phyloP scores from a whole-genome alignment of 1,140 invertebrate species.

The Hirudo medicinalis region DNA sequence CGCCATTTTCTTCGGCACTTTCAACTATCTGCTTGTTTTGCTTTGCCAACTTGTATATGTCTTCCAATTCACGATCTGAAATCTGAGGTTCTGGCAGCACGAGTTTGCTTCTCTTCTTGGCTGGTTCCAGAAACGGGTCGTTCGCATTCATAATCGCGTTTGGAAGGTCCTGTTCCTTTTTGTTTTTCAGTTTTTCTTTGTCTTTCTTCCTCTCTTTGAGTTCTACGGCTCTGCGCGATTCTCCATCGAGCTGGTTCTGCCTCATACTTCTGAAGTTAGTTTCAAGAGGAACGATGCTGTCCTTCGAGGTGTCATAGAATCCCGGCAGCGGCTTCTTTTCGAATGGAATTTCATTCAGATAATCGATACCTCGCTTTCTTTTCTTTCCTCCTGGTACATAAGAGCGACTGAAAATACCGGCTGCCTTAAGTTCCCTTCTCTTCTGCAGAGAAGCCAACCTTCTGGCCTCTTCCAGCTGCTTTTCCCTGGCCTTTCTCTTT shows the following conservation, averaged over 20 bases:
- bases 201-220: conserved; percentile 40
- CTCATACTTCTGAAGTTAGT: conserved; percentile 75
- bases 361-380: conserved; percentile 62
- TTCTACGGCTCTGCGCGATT: conserved; percentile 37
- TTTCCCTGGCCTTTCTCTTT: conserved; percentile 94
- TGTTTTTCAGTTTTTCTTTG: conserved; percentile 65
- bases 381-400: conserved; percentile 28
- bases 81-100: conserved; percentile 93
- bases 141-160: conserved; percentile 33
- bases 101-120: conserved; percentile 84
- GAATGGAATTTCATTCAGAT: conserved; percentile 95
- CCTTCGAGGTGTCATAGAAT: conserved; percentile 83
- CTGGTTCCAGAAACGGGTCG: conserved; percentile 52
- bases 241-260: conserved; percentile 84
- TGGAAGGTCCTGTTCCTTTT: conserved; percentile 91
- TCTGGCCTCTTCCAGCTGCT: conserved; percentile 92
- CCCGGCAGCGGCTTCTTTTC: conserved; percentile 75
- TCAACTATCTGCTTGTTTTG: conserved; percentile 85
- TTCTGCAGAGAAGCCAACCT: conserved; percentile 91
- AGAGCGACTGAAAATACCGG: conserved; percentile 59
- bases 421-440: conserved; percentile 82
- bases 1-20: conserved; percentile 62
- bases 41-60: conserved; percentile 88
- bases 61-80: conserved; percentile 62
- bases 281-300: conserved; percentile 70